phyloP scores from a whole-genome alignment of 2,797 vertebrate species.

The Anguilla marmorata region DNA sequence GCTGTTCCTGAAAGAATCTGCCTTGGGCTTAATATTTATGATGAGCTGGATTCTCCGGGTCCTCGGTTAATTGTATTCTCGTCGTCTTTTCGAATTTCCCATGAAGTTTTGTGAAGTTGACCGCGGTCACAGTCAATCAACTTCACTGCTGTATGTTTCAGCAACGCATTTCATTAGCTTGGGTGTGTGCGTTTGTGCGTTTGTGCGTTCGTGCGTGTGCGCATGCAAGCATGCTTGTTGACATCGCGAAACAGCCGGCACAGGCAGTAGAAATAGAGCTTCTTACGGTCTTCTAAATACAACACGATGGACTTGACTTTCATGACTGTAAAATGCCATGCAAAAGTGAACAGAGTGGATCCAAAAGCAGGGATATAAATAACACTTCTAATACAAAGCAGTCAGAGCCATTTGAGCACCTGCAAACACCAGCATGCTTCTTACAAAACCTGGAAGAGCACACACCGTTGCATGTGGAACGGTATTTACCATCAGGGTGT shows the following conservation, averaged over 20 bases:
- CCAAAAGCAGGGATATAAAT: neutral
- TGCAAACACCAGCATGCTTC: no score
- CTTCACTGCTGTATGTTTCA: neutral
- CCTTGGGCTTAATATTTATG: neutral
- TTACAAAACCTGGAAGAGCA: no score
- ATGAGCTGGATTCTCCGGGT: neutral
- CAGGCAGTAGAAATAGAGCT: neutral
- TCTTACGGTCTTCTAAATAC: neutral
- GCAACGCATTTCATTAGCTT: neutral
- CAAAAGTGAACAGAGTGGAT: neutral
- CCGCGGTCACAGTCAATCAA: neutral
- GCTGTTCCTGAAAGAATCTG: neutral
- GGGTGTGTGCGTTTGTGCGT: no score
- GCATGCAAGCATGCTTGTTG: no score
- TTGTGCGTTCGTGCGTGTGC: no score
- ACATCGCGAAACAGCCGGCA: neutral
- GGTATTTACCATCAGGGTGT: no score
- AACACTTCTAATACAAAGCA: neutral
- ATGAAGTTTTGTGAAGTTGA: neutral
- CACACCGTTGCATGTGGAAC: no score
- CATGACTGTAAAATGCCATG: no score
- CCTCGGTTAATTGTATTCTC: neutral
- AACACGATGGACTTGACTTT: no score
- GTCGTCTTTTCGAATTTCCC: neutral
- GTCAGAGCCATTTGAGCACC: neutral